These are phyloP conservation scores for Thymelicus lineola DNA, from an alignment of 2,888 invertebrate species.

Conservation along the genomic window DNA sequence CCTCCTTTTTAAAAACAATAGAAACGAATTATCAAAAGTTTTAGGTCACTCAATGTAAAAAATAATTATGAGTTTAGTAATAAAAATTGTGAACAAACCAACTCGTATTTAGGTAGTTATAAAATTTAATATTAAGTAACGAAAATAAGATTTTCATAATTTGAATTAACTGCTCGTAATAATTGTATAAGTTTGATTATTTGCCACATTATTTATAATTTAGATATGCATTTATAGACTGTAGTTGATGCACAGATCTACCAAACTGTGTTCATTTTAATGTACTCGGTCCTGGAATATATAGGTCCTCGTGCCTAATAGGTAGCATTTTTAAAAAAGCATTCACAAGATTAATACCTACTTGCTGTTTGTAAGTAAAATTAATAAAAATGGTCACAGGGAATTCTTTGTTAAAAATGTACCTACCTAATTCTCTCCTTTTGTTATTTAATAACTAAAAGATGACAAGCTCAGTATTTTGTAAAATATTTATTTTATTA, in stretches of 20 bases:
- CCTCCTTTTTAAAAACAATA: too few relatives aligned
- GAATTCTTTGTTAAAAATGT: neutral
- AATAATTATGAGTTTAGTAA: neutral
- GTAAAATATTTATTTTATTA: neutral
- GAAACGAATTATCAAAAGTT: too few relatives aligned
- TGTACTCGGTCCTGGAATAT: neutral
- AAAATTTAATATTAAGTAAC: neutral
- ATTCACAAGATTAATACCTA: conserved; percentile 28
- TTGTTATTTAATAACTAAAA: neutral
- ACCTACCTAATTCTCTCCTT: neutral
- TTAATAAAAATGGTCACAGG: neutral
- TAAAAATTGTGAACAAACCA: neutral
- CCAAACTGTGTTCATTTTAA: conserved; percentile 71
- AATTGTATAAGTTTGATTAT: conserved; percentile 25
- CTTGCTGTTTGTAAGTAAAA: neutral
- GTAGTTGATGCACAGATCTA: conserved; percentile 66
- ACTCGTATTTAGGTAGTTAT: neutral
- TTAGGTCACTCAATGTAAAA: too few relatives aligned
- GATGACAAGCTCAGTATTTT: neutral
- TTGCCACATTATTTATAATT: conserved; percentile 46
- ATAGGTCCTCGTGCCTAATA: conserved; percentile 30
- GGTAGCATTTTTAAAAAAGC: conserved; percentile 19
- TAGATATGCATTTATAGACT: conserved; percentile 63
- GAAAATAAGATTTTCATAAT: neutral
- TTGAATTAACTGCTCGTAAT: neutral